Evolutionary conservation across 2,113 vertebrate species (phyloP), one percentile per base, ranked within the genome.

Genomic region (Phrynosoma platyrhinos): DNA sequence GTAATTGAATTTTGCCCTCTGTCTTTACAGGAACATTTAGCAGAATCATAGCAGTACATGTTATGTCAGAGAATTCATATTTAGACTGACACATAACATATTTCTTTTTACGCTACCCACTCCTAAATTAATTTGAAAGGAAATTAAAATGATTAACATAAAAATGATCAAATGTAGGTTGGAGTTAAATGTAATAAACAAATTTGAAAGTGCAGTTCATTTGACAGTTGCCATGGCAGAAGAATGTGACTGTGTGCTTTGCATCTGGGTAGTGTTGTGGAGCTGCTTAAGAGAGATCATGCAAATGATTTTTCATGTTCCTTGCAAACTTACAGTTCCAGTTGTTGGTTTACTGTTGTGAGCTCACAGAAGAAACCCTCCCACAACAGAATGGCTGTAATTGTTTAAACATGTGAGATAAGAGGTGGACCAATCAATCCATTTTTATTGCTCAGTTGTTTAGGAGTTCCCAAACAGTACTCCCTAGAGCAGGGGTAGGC

Each of bases 241-340:
- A 21, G 42, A 47, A n/a, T 62, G 2, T 32, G 79, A 42, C 88
- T 36, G 53, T 74, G 0, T 27, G 1, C 10, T 9, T 8, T 75
- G 18, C 40, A 4, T 76, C 3, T 42, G 76, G 25, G 69, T 27
- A 23, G 23, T 7, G 10, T 40, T 10, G 32, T 87, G 30, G 85
- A 79, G 77, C 7, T 42, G 6, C 10, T 21, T 1, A 5, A 9
- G 58, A 12, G 20, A 92, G 21, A 3, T 52, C 9, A 1, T 66
- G 1, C 14, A 55, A 21, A 42, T 80, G 62, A 36, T 3, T 2
- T 82, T 3, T 81, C 12, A 55, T 87, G 81, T 82, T 53, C 13
- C 83, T 91, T 88, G 18, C 86, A 79, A 75, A 32, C 1, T 12
- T 58, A 0, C 85, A 94, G 84, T 87, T 18, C 5, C 85, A 18